Evolutionary conservation across 1,140 invertebrate genomes (phyloP), one percentile per base, ranked within the genome.

Genomic region (Chironomus tepperi): DNA sequence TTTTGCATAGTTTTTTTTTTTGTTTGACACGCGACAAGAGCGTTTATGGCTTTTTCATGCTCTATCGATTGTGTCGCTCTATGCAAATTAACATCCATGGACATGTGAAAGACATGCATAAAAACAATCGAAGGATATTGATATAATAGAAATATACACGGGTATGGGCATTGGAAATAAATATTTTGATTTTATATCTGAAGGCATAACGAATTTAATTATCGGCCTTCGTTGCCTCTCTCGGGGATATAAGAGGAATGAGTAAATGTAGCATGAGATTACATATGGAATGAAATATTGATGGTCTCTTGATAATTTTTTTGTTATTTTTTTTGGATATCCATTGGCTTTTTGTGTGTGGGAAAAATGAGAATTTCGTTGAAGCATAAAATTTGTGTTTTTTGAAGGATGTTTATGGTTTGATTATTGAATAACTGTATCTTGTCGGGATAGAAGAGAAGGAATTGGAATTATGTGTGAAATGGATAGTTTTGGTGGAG

Each of bases 121-220:
- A 57, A n/a, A 57, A 57, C 47, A 57, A 57, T 57, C n/a, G 47
- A 57, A 57, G 47, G 47, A 57, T 57, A 57, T n/a, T 57, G 15
- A n/a, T 57, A 15, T 57, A n/a, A n/a, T n/a, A n/a, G 47, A n/a
- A 47, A 5, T 12, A 57, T 15, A 57, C 12, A 15, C 43, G 43
- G 43, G 12, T 15, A 57, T 57, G 47, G 47, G 47, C 47, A 57
- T 47, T 15, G 47, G 1, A 57, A 19, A 18, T 70, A 70, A 70
- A 70, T 70, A 70, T 70, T 70, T 70, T 70, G 65, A 70, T 70
- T 70, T 70, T n/a, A n/a, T 57, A 2, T 19, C 65, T 19, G 65
- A 70, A 70, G 65, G 65, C 65, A 70, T 70, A 18, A 70, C 65
- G 19, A 70, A 70, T 70, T 70, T 70, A 70, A 70, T 70, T 70